A percentile compares a stretch with the other conserved stretches of the same genome.
phyloP scores from a whole-genome alignment of 2,113 vertebrate genomes.

The Atrichornis clamosus region DNA sequence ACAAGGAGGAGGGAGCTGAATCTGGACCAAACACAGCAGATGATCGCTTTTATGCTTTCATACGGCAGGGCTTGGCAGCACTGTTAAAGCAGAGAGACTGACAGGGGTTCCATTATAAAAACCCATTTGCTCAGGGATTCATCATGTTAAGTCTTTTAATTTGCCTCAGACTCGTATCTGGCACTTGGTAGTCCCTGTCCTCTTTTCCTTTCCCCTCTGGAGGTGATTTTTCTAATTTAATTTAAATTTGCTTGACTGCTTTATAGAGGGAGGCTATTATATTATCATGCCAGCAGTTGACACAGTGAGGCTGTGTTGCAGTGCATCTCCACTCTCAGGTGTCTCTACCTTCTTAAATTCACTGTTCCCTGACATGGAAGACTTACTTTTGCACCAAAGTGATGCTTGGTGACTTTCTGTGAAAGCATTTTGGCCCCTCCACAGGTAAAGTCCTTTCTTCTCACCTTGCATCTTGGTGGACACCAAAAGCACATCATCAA shows the following conservation, averaged over 20 bases:
- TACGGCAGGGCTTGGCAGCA: neutral
- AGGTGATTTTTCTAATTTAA: conserved; percentile 11
- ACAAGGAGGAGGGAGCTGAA: conserved; percentile 7
- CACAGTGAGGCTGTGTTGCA: fast-evolving
- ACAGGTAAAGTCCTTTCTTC: neutral
- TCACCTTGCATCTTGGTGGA: neutral
- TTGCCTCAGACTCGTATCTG: neutral
- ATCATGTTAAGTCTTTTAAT: neutral
- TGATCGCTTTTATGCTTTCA: neutral
- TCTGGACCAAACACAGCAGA: conserved; percentile 17
- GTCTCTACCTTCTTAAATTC: neutral
- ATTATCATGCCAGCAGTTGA: neutral
- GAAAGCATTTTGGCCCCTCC: neutral
- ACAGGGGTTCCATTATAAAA: neutral
- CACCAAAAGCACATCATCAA: fast-evolving
- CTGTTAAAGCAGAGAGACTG: neutral
- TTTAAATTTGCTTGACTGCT: conserved; percentile 7
- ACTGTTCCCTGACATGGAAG: neutral
- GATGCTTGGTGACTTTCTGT: neutral
- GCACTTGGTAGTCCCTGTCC: neutral
- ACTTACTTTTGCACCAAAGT: neutral
- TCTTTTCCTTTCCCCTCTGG: neutral
- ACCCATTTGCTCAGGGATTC: neutral
- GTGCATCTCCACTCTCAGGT: neutral
- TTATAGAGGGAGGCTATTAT: neutral